A percentile compares a stretch with the other conserved stretches of the same genome.
These are phyloP conservation scores for Anthopleura xanthogrammica DNA, from an alignment of 92 coral and sea anemone species.

Conservation along the genomic window DNA sequence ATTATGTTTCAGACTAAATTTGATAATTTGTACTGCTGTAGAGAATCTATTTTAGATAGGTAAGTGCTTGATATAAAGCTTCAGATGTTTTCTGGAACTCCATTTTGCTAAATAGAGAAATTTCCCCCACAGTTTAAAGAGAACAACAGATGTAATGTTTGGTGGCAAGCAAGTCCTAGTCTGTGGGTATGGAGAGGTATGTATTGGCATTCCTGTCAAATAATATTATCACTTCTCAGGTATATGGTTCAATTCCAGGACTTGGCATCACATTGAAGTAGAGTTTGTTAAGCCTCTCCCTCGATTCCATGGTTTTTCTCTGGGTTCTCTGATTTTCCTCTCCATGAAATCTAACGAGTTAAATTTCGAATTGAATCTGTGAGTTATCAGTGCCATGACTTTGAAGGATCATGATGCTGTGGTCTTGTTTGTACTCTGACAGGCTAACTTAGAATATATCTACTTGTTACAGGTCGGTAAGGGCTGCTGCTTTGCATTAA, in stretches of 20 bases:
- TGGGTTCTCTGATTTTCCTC: no score
- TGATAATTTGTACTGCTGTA: constrained; percentile 98
- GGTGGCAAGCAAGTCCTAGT: constrained; percentile 99
- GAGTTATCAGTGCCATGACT: no score
- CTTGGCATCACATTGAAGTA: no score
- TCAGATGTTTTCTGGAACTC: not conserved
- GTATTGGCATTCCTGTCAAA: not conserved
- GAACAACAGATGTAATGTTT: constrained; percentile 99
- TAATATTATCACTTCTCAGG: no score
- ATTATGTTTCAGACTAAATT: constrained; percentile 87
- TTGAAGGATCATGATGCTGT: no score
- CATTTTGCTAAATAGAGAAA: not conserved
- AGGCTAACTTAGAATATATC: not conserved
- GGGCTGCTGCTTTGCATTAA: constrained; percentile 97
- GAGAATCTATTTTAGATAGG: constrained; percentile 99
- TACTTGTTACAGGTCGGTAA: constrained; percentile 52
- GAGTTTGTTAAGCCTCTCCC: no score
- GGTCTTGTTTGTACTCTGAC: no score
- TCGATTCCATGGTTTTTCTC: no score
- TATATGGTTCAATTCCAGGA: no score
- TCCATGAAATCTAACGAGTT: no score
- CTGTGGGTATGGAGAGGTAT: constrained; percentile 99
- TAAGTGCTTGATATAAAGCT: constrained; percentile 16
- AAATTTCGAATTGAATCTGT: no score
- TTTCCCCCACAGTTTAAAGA: constrained; percentile 71